Percentiles rank a stretch among this genome's conserved stretches.
Evolutionary conservation across 2,797 vertebrate species (phyloP).

Genomic region (Myotis findleyi): DNA sequence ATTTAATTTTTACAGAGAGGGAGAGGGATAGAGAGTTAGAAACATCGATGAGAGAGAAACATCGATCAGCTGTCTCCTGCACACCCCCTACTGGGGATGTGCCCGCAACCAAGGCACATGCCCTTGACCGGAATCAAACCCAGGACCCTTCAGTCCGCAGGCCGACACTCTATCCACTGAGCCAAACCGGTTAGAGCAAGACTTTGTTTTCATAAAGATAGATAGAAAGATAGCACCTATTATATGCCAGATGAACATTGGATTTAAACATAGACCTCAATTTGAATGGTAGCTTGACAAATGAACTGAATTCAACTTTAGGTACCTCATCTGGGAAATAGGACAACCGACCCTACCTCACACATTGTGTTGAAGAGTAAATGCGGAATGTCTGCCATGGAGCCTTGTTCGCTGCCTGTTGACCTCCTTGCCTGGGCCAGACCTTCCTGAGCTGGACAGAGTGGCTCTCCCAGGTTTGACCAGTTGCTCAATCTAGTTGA

Average conservation of each 20-base stretch:
- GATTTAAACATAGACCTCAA: conserved; percentile 1
- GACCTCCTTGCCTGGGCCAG: neutral
- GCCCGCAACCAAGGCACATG: too few relatives aligned
- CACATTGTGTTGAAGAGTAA: neutral
- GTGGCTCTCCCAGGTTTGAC: neutral
- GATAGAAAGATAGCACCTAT: neutral
- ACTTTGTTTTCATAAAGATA: neutral
- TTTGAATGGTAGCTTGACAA: neutral
- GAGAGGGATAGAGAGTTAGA: too few relatives aligned
- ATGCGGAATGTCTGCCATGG: neutral
- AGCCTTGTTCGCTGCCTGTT: neutral
- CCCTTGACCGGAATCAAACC: too few relatives aligned
- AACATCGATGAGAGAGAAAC: too few relatives aligned
- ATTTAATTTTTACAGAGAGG: too few relatives aligned
- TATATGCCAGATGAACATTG: neutral
- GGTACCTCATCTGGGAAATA: neutral
- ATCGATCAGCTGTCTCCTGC: too few relatives aligned
- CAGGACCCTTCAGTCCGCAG: too few relatives aligned
- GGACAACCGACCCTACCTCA: neutral
- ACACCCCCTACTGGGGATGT: too few relatives aligned
- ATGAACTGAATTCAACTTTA: neutral
- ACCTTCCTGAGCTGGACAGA: neutral
- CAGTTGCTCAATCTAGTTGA: neutral
- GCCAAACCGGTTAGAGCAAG: neutral
- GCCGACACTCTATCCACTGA: too few relatives aligned